Base-by-base conservation (phyloP, 2,888 invertebrate species). In the Catocala nupta region DNA sequence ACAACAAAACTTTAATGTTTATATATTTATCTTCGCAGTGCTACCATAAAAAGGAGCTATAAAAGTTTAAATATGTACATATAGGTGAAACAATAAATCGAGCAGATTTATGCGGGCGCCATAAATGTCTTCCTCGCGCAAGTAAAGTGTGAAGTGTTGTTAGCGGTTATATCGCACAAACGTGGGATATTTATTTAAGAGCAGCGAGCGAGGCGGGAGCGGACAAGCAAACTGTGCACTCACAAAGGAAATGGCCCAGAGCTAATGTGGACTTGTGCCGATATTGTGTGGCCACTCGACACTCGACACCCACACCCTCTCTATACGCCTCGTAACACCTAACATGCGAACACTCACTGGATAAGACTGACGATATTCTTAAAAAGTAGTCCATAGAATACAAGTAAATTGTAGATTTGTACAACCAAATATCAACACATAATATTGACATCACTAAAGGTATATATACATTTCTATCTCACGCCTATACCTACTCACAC, bases 151-250 rank as follows among this genome's bases (percentile, higher is more conserved):
- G 87, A 90, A 92, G 89, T 87, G 89, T 87, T 92, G 92, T 93
- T 89, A 86, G 87, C 77, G 82, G 88, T 88, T 86, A 91, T 90
- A 89, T 87, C 81, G 88, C 87, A 79, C 87, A 90, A 91, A 91
- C 90, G 92, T 90, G 91, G 84, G 85, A 84, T 93, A 93, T 93
- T 93, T 93, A 93, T 93, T 93, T 92, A 93, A 90, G 90, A 86
- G 79, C 81, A 81, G 81, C 81, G 85, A 87, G 86, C 80, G 80
- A 80, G 73, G 77, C 76, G 80, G 80, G 72, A 75, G 80, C 80
- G 67, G 79, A 79, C 81, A 83, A 81, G 88, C 86, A 87, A 89
- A 89, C 87, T 83, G 83, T 75, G 90, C 90, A 90, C 93, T 92
- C 89, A 80, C 81, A 67, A 62, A 72, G 87, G 88, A 86, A 94